Evolutionary conservation across 2,888 invertebrate genomes (phyloP).

Genomic region (Calameuta filiformis): DNA sequence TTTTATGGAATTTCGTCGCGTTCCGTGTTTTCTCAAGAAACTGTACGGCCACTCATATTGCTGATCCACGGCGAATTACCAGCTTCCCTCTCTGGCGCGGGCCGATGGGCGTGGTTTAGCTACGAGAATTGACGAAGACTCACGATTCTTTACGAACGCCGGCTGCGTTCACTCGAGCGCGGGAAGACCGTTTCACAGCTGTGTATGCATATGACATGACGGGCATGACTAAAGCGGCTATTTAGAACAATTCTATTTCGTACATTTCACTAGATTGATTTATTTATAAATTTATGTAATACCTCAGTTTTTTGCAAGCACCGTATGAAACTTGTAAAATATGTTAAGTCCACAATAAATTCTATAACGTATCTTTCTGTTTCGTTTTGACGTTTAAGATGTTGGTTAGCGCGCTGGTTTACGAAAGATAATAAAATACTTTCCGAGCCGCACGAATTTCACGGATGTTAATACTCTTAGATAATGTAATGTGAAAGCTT

Average conservation of each 20-base stretch:
- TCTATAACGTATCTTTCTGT: neutral
- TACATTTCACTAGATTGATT: neutral
- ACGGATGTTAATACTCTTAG: neutral
- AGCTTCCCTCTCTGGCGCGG: constrained; percentile 45
- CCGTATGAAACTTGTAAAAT: neutral
- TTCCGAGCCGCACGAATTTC: neutral
- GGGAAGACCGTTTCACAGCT: constrained; percentile 12
- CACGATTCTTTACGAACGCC: constrained; percentile 33
- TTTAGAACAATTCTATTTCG: neutral
- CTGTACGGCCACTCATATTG: constrained; percentile 47
- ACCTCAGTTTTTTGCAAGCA: neutral
- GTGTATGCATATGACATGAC: neutral
- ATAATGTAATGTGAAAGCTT: neutral
- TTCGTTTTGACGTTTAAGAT: neutral
- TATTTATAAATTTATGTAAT: neutral
- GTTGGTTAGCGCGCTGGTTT: neutral
- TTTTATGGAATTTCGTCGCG: constrained; percentile 42
- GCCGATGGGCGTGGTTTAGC: constrained; percentile 48
- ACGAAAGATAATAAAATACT: neutral
- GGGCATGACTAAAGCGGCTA: neutral
- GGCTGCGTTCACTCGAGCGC: constrained; percentile 21
- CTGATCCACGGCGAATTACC: constrained; percentile 48
- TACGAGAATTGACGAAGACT: constrained; percentile 20
- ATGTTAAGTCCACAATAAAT: neutral
- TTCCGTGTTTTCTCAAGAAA: constrained; percentile 46